Base-by-base conservation (phyloP, 2,797 vertebrate species). In the Iguana delicatissima region DNA sequence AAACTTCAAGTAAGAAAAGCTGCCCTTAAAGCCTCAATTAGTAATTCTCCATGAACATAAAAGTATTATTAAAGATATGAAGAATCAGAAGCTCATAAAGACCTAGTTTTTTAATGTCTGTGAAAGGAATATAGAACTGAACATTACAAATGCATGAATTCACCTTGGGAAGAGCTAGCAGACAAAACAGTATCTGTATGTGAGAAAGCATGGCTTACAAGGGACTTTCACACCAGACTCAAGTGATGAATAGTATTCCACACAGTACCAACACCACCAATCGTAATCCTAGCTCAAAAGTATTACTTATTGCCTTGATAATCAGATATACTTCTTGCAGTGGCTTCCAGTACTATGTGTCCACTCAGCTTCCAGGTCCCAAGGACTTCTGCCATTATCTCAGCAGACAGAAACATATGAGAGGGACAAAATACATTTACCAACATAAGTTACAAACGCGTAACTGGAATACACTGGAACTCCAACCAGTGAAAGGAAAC, bases 1-100 rank as follows among this genome's bases (percentile, higher is more conserved):
- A 88, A 91, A 93, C 86, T 59, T 16, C 69, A 94, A 89, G 69
- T 77, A 80, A 81, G 8, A 38, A 74, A 20, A 14, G 32, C 32
- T 80, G 62, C 64, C 76, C 32, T 89, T 80, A 73, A 32, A 64
- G 24, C 57, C 76, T 24, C 81, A 84, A 85, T 80, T 86, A 89
- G 69, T 80, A 76, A 74, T 80, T 88, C 73, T 88, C 20, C 76
- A n/a, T 62, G 67, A 80, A 67, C 83, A 81, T 52, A 74, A 89
- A 85, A 82, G 57, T 42, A 84, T 13, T 77, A 77, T 52, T n/a
- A 46, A 52, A 89, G 52, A 76, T 82, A 82, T 73, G 67, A 89
- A 82, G 80, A 76, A 89, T 82, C 55, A 82, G 7, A 57, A 38
- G 16, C 59, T 57, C 26, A 55, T 83, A 74, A 89, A 67, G 42